phyloP scores from a whole-genome alignment of 1,140 invertebrate species.

The Diabrotica virgifera region DNA sequence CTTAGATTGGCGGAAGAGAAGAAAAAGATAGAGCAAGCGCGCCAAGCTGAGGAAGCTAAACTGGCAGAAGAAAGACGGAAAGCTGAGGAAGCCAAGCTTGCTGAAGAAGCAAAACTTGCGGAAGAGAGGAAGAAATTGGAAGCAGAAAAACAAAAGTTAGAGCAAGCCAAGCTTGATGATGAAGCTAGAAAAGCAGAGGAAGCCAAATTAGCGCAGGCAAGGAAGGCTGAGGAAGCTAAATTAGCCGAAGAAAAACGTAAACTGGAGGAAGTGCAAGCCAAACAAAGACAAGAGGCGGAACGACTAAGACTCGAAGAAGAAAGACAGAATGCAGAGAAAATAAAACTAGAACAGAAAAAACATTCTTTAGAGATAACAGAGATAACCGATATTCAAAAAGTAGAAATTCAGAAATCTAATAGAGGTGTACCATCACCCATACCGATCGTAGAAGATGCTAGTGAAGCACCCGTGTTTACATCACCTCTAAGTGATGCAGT shows the following conservation, averaged over 20 bases:
- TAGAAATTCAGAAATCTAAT: constrained; percentile 21
- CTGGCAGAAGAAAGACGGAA: constrained; percentile 33
- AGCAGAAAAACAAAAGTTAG: constrained; percentile 44
- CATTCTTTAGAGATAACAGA: constrained; percentile 34
- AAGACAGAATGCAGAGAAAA: constrained; percentile 26
- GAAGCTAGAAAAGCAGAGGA: constrained; percentile 24
- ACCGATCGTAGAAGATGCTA: constrained; percentile 34
- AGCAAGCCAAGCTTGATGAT: constrained; percentile 27
- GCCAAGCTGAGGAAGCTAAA: constrained; percentile 26
- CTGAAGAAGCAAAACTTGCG: constrained; percentile 27
- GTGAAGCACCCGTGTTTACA: constrained; percentile 58
- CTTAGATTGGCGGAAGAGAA: constrained; percentile 42
- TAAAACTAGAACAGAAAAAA: constrained; percentile 30
- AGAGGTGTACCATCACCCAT: constrained; percentile 24
- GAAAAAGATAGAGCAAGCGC: constrained; percentile 51
- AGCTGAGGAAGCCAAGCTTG: constrained; percentile 44
- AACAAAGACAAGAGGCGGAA: constrained; percentile 29
- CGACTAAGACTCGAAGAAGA: constrained; percentile 26
- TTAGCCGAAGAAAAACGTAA: constrained; percentile 29
- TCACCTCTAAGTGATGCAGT: constrained; percentile 65
- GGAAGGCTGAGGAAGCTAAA: constrained; percentile 24
- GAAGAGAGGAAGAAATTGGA: constrained; percentile 44
- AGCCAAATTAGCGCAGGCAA: constrained; percentile 42
- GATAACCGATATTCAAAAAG: constrained; percentile 31
- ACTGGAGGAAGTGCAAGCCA: constrained; percentile 27